Percentiles rank a stretch among this genome's conserved stretches.
Conservation (phyloP, 2,113 vertebrate species). For the Fulica atra region DNA sequence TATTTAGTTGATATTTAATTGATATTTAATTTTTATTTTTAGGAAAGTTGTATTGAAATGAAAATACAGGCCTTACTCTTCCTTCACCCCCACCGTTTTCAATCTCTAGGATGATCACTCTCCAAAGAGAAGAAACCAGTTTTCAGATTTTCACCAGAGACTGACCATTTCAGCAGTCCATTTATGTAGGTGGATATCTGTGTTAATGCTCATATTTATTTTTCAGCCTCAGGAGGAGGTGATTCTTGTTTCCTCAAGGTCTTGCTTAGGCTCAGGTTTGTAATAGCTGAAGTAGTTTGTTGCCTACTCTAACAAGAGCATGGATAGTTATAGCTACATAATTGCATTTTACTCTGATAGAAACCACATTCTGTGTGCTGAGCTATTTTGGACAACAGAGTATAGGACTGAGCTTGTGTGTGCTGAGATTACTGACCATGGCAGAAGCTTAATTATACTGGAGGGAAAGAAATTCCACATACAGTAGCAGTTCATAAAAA, state of each 20-base stretch:
- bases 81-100: background rate
- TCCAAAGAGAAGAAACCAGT: background rate
- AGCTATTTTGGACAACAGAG: background rate
- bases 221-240: background rate
- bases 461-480: background rate
- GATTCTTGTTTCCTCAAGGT: background rate
- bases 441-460: background rate
- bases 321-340: accelerated
- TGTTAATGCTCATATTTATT: background rate
- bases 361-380: background rate
- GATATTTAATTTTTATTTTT: background rate
- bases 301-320: background rate
- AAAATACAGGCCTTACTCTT: background rate
- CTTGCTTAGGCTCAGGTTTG: background rate
- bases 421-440: background rate
- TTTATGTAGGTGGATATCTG: background rate
- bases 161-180: background rate
- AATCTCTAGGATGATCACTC: background rate
- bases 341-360: background rate
- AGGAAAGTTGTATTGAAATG: background rate
- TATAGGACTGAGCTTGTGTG: background rate
- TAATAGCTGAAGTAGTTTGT: background rate
- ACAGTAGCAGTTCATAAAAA: background rate
- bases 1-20: background rate
- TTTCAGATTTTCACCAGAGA: background rate